Conservation (phyloP, 2,888 invertebrate species). For the Drosophila monieri region DNA sequence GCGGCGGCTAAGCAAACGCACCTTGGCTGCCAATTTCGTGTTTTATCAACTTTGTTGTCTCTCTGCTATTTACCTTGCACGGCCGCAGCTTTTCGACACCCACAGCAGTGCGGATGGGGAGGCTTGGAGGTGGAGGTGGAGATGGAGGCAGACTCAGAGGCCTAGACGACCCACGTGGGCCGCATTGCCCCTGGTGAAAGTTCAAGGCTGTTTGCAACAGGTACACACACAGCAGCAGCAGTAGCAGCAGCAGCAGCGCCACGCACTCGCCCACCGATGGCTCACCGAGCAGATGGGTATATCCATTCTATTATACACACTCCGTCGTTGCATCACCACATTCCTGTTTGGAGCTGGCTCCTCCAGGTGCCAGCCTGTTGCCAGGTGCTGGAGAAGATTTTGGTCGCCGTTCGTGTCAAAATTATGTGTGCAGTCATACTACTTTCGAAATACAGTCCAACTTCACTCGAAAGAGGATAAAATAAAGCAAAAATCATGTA, state of each 20-base stretch:
- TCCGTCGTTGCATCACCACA: conserved; percentile 5
- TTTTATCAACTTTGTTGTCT: conserved; percentile 61
- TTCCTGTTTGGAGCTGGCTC: neutral
- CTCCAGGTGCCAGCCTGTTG: conserved; percentile 7
- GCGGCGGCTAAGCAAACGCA: conserved; percentile 66
- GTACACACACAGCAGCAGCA: conserved; percentile 19
- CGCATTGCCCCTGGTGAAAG: conserved; percentile 68
- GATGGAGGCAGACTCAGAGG: conserved; percentile 17
- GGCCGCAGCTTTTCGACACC: conserved; percentile 32
- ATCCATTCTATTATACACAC: neutral
- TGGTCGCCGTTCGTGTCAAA: conserved; percentile 27
- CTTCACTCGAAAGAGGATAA: neutral
- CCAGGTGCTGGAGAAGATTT: conserved; percentile 16
- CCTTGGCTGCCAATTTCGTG: conserved; percentile 69
- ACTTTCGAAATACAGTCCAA: conserved; percentile 47
- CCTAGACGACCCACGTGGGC: conserved; percentile 60
- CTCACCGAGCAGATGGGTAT: conserved; percentile 13
- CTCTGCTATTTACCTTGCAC: conserved; percentile 43
- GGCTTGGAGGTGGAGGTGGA: neutral
- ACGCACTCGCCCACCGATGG: conserved; percentile 7
- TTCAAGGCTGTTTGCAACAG: conserved; percentile 62
- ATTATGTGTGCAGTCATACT: conserved; percentile 51
- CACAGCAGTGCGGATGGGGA: conserved; percentile 1
- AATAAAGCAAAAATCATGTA: neutral
- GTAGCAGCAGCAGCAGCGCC: neutral